phyloP scores from a whole-genome alignment of 2,888 invertebrate species.

The Slavum lentiscoides region DNA sequence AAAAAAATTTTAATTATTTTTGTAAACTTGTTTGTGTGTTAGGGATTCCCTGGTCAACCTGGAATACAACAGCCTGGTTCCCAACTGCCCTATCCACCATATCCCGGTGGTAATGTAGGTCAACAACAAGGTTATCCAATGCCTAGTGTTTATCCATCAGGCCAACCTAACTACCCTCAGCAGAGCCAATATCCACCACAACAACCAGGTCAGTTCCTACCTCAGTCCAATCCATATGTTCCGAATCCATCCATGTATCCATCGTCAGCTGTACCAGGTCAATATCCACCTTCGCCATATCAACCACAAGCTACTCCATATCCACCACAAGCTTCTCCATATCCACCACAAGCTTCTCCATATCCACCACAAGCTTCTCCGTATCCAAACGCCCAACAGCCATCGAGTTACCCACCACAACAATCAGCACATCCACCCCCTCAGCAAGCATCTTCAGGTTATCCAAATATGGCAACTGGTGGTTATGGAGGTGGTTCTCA shows the following conservation, averaged over 20 bases:
- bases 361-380: conserved; percentile 54
- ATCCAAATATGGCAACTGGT: conserved; percentile 53
- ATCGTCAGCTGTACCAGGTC: conserved; percentile 44
- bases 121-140: conserved; percentile 51
- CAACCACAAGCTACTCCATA: conserved; percentile 55
- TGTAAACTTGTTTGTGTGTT: conserved; percentile 53
- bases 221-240: conserved; percentile 54
- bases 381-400: conserved; percentile 50
- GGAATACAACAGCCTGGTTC: conserved; percentile 55
- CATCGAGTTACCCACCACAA: conserved; percentile 52
- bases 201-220: conserved; percentile 55
- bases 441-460: conserved; percentile 54
- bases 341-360: conserved; percentile 54
- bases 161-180: conserved; percentile 56
- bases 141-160: conserved; percentile 55
- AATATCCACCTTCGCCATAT: conserved; percentile 54
- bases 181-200: conserved; percentile 54
- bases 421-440: conserved; percentile 52
- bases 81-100: conserved; percentile 56
- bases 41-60: conserved; percentile 56
- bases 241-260: conserved; percentile 54
- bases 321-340: conserved; percentile 55
- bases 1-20: not conserved
- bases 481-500: conserved; percentile 43
- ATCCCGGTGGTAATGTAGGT: conserved; percentile 55